These are phyloP conservation scores for Rambutsinella grinnellia DNA, from an alignment of 2,888 invertebrate genomes.

Conservation along the genomic window DNA sequence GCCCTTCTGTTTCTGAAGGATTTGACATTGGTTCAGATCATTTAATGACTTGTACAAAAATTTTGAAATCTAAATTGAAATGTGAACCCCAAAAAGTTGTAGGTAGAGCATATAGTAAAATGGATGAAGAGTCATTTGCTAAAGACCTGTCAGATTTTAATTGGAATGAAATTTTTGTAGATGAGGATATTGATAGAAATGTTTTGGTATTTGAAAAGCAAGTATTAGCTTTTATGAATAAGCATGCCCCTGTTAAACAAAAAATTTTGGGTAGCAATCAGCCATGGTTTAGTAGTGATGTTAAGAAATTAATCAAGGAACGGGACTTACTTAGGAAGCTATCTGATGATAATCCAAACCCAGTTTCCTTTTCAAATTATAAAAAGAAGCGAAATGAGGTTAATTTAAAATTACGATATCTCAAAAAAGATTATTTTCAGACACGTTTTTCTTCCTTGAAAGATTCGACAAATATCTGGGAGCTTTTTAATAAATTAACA, in stretches of 20 bases:
- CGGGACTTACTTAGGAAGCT: not conserved
- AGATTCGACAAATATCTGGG: slow-evolving; percentile 10
- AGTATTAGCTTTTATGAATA: not conserved
- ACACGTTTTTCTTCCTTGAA: not conserved
- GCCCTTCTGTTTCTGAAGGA: too few species aligned
- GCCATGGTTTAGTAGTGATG: slow-evolving; percentile 1
- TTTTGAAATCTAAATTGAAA: not conserved
- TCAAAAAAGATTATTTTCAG: not conserved
- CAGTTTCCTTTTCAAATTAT: not conserved
- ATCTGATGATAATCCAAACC: not conserved
- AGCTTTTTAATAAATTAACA: slow-evolving; percentile 9
- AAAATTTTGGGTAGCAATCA: not conserved
- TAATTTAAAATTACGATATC: not conserved
- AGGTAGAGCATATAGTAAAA: not conserved
- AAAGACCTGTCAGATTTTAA: not conserved
- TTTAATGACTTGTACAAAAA: not conserved
- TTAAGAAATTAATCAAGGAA: not conserved
- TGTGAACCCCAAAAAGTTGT: not conserved
- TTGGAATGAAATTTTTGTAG: not conserved
- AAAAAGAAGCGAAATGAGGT: not conserved
- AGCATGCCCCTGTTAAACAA: not conserved
- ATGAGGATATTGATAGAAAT: not conserved
- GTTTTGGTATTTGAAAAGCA: slow-evolving; percentile 9
- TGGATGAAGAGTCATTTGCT: not conserved
- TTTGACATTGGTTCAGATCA: not conserved